Conservation (phyloP, 2,888 invertebrate species). For the Diaperis boleti region DNA sequence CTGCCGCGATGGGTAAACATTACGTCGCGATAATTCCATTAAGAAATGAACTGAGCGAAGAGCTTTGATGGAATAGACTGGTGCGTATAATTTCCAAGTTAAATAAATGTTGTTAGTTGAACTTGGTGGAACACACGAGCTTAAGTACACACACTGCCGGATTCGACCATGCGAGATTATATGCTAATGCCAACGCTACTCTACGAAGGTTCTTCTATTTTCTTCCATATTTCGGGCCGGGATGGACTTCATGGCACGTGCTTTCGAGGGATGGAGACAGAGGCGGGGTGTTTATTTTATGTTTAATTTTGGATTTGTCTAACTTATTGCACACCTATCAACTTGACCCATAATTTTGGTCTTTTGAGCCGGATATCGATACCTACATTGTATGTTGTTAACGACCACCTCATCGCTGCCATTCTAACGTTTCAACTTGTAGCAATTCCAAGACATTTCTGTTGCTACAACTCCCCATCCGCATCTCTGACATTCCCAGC, state of each 20-base stretch:
- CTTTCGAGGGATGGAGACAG: background rate
- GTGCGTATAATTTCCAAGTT: constrained; percentile 63
- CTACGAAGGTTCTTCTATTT: background rate
- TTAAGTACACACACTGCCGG: constrained; percentile 50
- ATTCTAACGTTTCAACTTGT: no score
- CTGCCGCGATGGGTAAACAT: constrained; percentile 60
- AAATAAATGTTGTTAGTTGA: constrained; percentile 63
- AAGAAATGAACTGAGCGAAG: constrained; percentile 65
- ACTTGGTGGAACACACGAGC: constrained; percentile 51
- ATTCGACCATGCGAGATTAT: constrained; percentile 52
- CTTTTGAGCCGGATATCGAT: no score
- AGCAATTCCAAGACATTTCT: background rate
- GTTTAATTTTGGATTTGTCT: no score
- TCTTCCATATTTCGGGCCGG: background rate
- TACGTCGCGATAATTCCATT: constrained; percentile 64
- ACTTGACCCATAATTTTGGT: no score
- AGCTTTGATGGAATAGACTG: constrained; percentile 60
- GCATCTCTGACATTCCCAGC: background rate
- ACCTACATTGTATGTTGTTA: no score
- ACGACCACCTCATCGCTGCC: no score
- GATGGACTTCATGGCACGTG: background rate
- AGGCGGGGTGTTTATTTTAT: no score
- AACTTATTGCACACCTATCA: no score
- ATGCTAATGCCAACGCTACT: constrained; percentile 55
- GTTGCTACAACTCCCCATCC: constrained; percentile 1